Percentiles rank a stretch among this genome's conserved stretches.
These are phyloP conservation scores for Pantherophis vulpinus DNA, from an alignment of 2,797 vertebrate genomes.

Conservation along the genomic window DNA sequence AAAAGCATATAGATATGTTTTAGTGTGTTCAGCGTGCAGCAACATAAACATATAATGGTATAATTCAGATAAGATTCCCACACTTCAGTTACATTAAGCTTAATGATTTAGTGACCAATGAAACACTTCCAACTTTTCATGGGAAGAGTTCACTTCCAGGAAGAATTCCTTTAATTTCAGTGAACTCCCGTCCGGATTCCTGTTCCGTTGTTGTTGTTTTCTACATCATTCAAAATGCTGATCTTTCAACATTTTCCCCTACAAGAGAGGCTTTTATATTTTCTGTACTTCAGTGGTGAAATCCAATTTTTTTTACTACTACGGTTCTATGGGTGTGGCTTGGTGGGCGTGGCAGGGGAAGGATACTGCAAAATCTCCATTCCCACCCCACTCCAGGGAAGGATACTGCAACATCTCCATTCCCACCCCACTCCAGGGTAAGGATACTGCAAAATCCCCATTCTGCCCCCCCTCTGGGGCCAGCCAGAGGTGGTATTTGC, in stretches of 20 bases:
- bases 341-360: too few species aligned
- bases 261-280: neutral
- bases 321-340: too few species aligned
- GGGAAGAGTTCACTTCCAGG: neutral
- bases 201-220: neutral
- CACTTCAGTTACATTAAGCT: neutral
- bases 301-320: too few species aligned
- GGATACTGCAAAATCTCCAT: too few species aligned
- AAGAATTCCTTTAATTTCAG: neutral
- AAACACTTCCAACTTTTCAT: neutral
- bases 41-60: neutral
- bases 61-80: neutral
- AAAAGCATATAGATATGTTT: neutral
- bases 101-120: neutral
- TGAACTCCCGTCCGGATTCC: neutral
- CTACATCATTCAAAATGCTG: neutral
- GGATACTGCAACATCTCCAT: too few species aligned
- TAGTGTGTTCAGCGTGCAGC: neutral
- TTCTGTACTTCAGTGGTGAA: neutral
- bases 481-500: too few species aligned
- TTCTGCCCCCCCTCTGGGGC: too few species aligned
- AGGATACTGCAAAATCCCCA: too few species aligned
- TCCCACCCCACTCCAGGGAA: too few species aligned
- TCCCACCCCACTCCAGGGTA: too few species aligned
- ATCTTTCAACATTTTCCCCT: neutral